Conservation (phyloP, 2,888 invertebrate genomes). For the Pheosia tremula region DNA sequence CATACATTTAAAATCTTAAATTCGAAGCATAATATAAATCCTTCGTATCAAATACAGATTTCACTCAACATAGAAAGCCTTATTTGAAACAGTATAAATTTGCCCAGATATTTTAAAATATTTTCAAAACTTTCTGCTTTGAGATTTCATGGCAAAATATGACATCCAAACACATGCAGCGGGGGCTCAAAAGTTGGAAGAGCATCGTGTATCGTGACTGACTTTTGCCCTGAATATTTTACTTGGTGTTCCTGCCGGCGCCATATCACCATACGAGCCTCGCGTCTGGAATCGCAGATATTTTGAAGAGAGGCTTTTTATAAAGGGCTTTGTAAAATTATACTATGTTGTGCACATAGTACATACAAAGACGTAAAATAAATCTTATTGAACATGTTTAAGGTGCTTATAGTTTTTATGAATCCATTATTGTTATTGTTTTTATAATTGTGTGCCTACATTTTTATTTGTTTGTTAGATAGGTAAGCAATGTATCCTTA, state of each 20-base stretch:
- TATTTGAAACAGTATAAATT: neutral
- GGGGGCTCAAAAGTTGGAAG: conserved; percentile 54
- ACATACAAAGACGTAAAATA: neutral
- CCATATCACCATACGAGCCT: conserved; percentile 56
- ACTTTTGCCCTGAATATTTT: conserved; percentile 81
- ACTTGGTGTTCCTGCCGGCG: conserved; percentile 62
- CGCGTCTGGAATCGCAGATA: conserved; percentile 58
- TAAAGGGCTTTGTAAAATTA: neutral
- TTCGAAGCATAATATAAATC: too few relatives aligned
- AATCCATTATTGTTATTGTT: too few relatives aligned
- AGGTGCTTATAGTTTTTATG: too few relatives aligned
- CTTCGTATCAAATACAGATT: too few relatives aligned
- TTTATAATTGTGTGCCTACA: too few relatives aligned
- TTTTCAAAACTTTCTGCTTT: too few relatives aligned
- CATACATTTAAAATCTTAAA: too few relatives aligned
- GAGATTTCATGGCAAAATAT: conserved; percentile 8
- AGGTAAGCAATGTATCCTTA: too few relatives aligned
- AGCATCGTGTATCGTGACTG: conserved; percentile 71
- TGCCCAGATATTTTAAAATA: neutral
- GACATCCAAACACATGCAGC: conserved; percentile 39
- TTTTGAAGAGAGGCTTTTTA: conserved; percentile 21
- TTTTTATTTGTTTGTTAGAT: too few relatives aligned
- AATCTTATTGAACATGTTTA: too few relatives aligned
- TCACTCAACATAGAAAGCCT: too few relatives aligned
- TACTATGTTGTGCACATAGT: conserved; percentile 2